Evolutionary conservation across 2,888 invertebrate genomes (phyloP).

Genomic region (Camponotus fellah): DNA sequence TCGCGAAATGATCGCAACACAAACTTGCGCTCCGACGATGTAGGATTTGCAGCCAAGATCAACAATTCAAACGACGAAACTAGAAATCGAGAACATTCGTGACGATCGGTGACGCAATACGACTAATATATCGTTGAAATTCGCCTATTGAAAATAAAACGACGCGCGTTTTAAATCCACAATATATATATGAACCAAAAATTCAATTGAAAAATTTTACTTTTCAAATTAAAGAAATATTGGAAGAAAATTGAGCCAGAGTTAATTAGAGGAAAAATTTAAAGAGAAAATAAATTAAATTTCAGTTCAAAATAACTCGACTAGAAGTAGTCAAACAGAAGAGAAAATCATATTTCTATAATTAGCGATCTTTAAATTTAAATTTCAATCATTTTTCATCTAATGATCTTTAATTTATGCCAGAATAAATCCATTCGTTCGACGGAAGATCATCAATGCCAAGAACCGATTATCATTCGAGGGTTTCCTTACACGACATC

Average conservation of each 20-base stretch:
- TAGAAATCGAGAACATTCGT: constrained; percentile 35
- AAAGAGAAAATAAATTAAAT: background rate
- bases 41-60: constrained; percentile 42
- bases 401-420: background rate
- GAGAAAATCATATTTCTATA: background rate
- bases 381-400: background rate
- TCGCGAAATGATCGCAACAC: constrained; percentile 23
- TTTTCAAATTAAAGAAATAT: background rate
- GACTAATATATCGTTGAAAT: constrained; percentile 15
- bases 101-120: constrained; percentile 15
- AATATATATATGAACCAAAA: background rate
- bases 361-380: too few species aligned
- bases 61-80: constrained; percentile 27
- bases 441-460: background rate
- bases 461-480: constrained; percentile 39
- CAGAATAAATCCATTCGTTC: background rate
- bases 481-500: constrained; percentile 62
- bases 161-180: background rate
- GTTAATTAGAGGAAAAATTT: background rate
- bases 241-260: background rate
- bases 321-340: background rate
- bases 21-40: background rate
- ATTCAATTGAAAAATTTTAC: background rate
- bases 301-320: background rate
- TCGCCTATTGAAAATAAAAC: background rate